Conservation (phyloP, 2,113 vertebrate species). For the Morone chrysops region DNA sequence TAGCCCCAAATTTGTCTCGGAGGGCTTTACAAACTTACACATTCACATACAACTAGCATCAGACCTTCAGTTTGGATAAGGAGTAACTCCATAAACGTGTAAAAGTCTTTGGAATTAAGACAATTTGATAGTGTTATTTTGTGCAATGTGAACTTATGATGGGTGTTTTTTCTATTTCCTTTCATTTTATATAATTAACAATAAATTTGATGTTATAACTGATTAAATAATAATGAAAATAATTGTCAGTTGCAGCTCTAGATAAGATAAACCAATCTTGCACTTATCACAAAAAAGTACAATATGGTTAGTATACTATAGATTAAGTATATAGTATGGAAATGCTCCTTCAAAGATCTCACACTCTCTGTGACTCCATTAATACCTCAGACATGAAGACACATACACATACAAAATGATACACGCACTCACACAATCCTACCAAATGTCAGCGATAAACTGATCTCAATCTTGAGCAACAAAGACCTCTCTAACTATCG, state of each 20-base stretch:
- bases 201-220: neutral
- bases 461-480: neutral
- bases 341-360: neutral
- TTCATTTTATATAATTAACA: neutral
- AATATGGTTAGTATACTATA: neutral
- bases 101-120: neutral
- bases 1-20: neutral
- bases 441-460: conserved; percentile 17
- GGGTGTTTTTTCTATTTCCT: neutral
- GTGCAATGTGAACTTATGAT: neutral
- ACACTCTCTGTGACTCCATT: conserved; percentile 2
- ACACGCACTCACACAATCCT: neutral
- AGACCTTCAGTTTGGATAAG: neutral
- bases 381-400: conserved; percentile 24
- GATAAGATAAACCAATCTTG: no score
- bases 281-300: neutral
- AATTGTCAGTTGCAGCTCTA: neutral
- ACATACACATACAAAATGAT: neutral
- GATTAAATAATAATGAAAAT: neutral
- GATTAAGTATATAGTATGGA: neutral
- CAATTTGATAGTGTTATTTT: neutral
- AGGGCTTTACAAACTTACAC: neutral
- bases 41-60: neutral
- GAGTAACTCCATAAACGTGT: no score
- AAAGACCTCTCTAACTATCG: neutral